Base-by-base conservation (phyloP, 2,797 vertebrate species). In the Cryptoblepharus egeriae region DNA sequence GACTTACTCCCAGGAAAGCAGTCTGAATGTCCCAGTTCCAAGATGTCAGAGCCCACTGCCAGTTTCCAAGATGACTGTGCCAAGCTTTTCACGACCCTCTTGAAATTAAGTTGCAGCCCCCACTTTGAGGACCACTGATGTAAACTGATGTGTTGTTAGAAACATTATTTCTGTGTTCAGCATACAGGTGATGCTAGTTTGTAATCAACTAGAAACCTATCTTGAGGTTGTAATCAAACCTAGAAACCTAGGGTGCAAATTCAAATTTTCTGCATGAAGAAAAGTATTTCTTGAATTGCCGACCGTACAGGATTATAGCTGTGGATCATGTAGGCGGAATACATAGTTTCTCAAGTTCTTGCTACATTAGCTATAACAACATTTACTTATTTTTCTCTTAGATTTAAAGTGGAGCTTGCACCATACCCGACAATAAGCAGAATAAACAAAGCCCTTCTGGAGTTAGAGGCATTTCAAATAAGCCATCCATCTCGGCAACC, bases 401-500 rank as follows among this genome's bases (percentile, higher is more conserved):
- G 99, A 95, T 99, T 92, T 94, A 97, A 98, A 92, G 97, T 99
- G 92, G 97, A 99, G 24, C 80, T 99, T 49, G 81, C 77, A 42
- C 93, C 91, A 52, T 99, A 96, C 92, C 97, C 97, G 74, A 98
- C 94, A 6, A 98, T 99, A 94, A 94, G 84, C 86, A 96, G 90
- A 85, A 95, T 99, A 93, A 98, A 99, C 89, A 92, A 97, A 92
- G 92, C 95, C 15, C 96, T 99, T 80, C 45, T 96, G 75, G 94
- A 97, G 87, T 88, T 98, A 45, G 97, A 99, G 37, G 97, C 98
- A 45, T 99, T 99, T 93, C 96, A 96, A 92, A 93, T 88, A 80
- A 98, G 96, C 92, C 98, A 99, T 89, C 98, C 98, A 10, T 95
- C 95, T 28, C 86, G 85, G 64, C 99, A 99, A 93, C 98, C 98